Evolutionary conservation across 2,888 invertebrate genomes (phyloP).

Genomic region (Phasia obesa): DNA sequence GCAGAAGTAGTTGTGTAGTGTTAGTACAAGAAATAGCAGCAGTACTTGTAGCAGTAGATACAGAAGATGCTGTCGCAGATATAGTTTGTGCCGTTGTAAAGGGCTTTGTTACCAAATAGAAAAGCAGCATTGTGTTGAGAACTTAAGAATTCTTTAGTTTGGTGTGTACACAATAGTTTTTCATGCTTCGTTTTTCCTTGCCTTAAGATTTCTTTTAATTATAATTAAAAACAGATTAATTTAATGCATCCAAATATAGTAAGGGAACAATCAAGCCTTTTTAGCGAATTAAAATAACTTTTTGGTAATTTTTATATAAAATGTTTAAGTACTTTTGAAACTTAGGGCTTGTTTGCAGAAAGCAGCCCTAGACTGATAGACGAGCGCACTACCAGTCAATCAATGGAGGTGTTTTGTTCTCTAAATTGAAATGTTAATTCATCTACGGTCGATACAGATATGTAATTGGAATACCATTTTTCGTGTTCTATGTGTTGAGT

Average conservation of each 20-base stretch:
- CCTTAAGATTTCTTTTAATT: not conserved
- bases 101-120: slow-evolving; percentile 4
- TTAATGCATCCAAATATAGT: not conserved
- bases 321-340: too few species aligned
- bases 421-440: too few species aligned
- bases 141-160: slow-evolving; percentile 31
- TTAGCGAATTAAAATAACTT: not conserved
- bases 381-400: too few species aligned
- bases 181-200: not conserved
- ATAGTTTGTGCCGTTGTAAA: slow-evolving; percentile 29
- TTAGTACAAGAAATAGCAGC: not conserved
- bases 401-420: too few species aligned
- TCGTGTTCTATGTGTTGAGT: too few species aligned
- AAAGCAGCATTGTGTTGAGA: slow-evolving; percentile 1
- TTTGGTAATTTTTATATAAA: too few species aligned
- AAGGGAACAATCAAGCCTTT: not conserved
- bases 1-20: slow-evolving; percentile 10
- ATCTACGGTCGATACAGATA: too few species aligned
- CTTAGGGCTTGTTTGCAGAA: too few species aligned
- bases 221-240: slow-evolving; percentile 37
- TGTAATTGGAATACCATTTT: too few species aligned
- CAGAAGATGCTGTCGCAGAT: not conserved
- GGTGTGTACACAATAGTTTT: slow-evolving; percentile 11
- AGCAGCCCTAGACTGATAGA: too few species aligned
- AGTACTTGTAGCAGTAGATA: not conserved